A percentile compares a stretch with the other conserved stretches of the same genome.
Evolutionary conservation across 2,888 invertebrate species (phyloP).

Genomic region (Ptilodon capucinus): DNA sequence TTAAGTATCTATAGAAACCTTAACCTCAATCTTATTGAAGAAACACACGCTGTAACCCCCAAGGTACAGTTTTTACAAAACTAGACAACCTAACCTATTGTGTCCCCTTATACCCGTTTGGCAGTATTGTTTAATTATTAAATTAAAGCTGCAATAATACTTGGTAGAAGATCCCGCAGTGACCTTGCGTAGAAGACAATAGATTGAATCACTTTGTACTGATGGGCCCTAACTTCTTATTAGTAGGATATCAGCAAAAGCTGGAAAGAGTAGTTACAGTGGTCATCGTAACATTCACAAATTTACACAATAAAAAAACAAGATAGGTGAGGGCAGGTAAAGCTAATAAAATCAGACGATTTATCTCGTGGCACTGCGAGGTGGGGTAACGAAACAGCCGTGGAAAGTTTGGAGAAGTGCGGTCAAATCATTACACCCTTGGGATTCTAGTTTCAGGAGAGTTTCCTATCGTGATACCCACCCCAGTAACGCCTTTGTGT

Average conservation of each 20-base stretch:
- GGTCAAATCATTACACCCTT: conserved; percentile 70
- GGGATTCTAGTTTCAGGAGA: conserved; percentile 57
- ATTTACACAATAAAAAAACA: conserved; percentile 43
- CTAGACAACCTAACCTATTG: no score
- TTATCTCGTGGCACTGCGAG: conserved; percentile 45
- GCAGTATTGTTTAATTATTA: no score
- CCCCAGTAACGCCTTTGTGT: not conserved
- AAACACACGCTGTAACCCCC: no score
- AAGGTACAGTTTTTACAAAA: no score
- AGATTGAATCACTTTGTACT: no score
- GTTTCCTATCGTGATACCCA: conserved; percentile 45
- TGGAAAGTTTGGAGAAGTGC: conserved; percentile 61
- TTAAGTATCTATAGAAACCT: no score
- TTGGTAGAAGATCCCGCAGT: no score
- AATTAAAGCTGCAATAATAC: no score
- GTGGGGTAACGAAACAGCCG: conserved; percentile 47
- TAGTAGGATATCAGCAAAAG: not conserved
- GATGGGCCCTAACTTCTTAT: no score
- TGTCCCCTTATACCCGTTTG: no score
- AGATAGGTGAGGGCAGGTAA: conserved; percentile 41
- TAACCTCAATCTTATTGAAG: no score
- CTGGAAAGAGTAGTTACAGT: not conserved
- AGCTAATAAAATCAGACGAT: conserved; percentile 53
- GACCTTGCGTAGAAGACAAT: no score
- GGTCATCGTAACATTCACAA: conserved; percentile 16